Percentiles rank a stretch among this genome's conserved stretches.
Evolutionary conservation across 2,113 vertebrate species (phyloP).

Genomic region (Eonycteris spelaea): DNA sequence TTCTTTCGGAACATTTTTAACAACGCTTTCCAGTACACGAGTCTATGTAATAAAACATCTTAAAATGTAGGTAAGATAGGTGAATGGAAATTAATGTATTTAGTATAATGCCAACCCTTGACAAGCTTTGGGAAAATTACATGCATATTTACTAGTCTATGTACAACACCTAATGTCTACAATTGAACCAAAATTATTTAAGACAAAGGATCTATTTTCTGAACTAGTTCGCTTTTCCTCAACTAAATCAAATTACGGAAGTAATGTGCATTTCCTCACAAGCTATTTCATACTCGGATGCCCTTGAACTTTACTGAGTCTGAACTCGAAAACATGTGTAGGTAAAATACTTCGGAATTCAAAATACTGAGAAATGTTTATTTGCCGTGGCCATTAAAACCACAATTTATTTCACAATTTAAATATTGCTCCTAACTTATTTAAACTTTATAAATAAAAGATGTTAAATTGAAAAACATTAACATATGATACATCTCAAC

Average conservation of each 20-base stretch:
- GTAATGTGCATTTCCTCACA: conserved; percentile 71
- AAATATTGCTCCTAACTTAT: conserved; percentile 53
- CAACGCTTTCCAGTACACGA: background rate
- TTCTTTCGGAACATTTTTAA: conserved; percentile 2
- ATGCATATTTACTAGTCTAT: background rate
- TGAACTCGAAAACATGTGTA: conserved; percentile 73
- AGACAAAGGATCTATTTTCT: conserved; percentile 71
- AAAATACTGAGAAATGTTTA: conserved; percentile 72
- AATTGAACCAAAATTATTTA: conserved; percentile 71
- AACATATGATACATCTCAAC: conserved; percentile 42
- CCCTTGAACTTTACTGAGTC: conserved; percentile 82
- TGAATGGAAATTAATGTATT: conserved; percentile 37
- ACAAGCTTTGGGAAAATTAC: conserved; percentile 27
- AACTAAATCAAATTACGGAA: conserved; percentile 82
- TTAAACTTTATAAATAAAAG: conserved; percentile 65
- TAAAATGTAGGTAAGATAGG: conserved; percentile 27
- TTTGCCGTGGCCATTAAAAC: conserved; percentile 67
- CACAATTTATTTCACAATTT: conserved; percentile 28
- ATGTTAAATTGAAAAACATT: conserved; percentile 23
- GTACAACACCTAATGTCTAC: conserved; percentile 54
- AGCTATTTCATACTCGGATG: conserved; percentile 82
- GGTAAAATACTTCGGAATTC: conserved; percentile 74
- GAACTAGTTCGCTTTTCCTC: conserved; percentile 53
- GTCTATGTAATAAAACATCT: conserved; percentile 12
- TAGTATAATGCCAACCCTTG: conserved; percentile 51